These are phyloP conservation scores for Coendou prehensilis DNA, from an alignment of 2,797 vertebrate species.

Conservation along the genomic window DNA sequence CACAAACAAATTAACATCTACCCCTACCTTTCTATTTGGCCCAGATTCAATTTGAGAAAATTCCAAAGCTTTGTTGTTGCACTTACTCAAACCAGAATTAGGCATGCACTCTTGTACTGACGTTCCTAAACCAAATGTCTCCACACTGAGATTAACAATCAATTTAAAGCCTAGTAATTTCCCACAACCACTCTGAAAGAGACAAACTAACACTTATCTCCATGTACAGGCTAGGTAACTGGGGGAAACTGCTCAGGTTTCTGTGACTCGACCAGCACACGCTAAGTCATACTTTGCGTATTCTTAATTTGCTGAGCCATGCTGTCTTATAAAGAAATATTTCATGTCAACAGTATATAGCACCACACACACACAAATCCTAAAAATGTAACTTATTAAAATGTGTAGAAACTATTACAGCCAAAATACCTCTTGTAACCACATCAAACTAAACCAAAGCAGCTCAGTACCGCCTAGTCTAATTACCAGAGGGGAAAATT, in stretches of 20 bases:
- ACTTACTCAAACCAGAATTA: slow-evolving; percentile 57
- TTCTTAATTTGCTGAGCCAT: slow-evolving; percentile 61
- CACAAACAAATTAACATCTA: neutral
- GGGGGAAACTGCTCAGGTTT: slow-evolving; percentile 62
- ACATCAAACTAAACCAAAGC: slow-evolving; percentile 30
- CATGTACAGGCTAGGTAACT: slow-evolving; percentile 24
- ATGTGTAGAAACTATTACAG: slow-evolving; percentile 38
- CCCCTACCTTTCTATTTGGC: neutral
- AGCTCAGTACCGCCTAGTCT: neutral
- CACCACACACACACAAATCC: slow-evolving; percentile 43
- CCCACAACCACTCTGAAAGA: slow-evolving; percentile 33
- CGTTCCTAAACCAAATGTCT: slow-evolving; percentile 56
- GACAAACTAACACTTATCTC: slow-evolving; percentile 66
- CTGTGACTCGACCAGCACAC: slow-evolving; percentile 7
- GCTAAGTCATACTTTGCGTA: slow-evolving; percentile 59
- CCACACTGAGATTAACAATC: slow-evolving; percentile 63
- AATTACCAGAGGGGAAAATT: neutral
- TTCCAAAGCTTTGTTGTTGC: neutral
- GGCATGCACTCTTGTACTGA: neutral
- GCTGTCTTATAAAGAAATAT: slow-evolving; percentile 21
- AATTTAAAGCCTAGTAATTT: slow-evolving; percentile 63
- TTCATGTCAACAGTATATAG: slow-evolving; percentile 53
- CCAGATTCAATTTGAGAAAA: neutral
- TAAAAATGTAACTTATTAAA: slow-evolving; percentile 66
- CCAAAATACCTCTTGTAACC: slow-evolving; percentile 27